Base-by-base conservation (phyloP, 2,888 invertebrate species). In the Baronia brevicornis region DNA sequence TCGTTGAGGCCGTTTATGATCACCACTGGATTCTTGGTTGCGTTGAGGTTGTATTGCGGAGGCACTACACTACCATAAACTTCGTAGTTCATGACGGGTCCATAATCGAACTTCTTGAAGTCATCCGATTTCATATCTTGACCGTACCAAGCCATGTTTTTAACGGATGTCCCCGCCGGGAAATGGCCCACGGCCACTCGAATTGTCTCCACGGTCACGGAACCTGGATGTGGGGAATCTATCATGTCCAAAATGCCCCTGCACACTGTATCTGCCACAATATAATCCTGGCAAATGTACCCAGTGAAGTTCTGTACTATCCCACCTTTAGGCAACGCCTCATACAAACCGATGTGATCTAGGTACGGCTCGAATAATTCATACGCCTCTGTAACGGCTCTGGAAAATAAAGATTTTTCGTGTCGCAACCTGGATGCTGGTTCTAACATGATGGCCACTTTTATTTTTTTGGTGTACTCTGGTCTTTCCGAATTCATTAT, bases 391-490 rank as follows among this genome's bases (percentile, higher is more conserved):
- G 61, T 62, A 6, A 90, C 68, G 57, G 88, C 88, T 1, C 68
- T 47, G 47, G 88, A 88, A 47, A 88, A 88, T 2, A 2, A 2
- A 3, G 28, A 28, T 5, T 6, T 28, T 13, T n/a, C 21, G 20
- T 28, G 2, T n/a, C 1, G n/a, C 20, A 28, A 13, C 5, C 20
- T 12, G 1, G 28, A 13, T 5, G 28, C 28, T 2, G 28, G 28
- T 0, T 90, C 90, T 33, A 91, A 48, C 1, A 85, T 85, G 38
- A 88, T 85, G 65, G 87, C 79, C 0, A 86, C 61, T 5, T 79
- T 67, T 1, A 89, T 79, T 63, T 90, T 91, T 0, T 77, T 55
- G 59, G 90, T 89, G 44, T 89, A 90, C 12, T 85, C 86, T 0
- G 90, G 89, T 19, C 64, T 62, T 43, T 35, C 87, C 79, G 87